Conservation (phyloP, 2,888 invertebrate genomes). For the Polia nebulosa region DNA sequence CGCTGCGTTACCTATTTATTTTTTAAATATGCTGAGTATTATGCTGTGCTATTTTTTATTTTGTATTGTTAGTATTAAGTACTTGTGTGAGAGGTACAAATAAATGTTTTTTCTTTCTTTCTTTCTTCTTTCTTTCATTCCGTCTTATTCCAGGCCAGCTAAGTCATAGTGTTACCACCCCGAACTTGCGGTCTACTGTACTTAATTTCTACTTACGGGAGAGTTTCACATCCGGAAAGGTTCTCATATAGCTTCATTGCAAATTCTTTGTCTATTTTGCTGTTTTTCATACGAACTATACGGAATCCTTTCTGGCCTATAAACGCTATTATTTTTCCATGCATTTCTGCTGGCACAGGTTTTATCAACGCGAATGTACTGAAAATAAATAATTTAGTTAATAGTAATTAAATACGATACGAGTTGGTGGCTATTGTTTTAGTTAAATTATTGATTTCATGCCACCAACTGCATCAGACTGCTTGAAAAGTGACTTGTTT, state of each 20-base stretch:
- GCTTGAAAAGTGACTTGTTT: no score
- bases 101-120: no score
- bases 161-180: neutral
- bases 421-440: no score
- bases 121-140: no score
- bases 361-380: conserved; percentile 96
- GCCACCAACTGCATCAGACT: no score
- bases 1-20: no score
- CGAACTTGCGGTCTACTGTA: neutral
- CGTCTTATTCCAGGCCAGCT: no score
- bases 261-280: conserved; percentile 92
- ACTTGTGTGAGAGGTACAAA: no score
- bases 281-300: conserved; percentile 94
- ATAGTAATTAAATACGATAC: neutral
- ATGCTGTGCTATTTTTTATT: no score
- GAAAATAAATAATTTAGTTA: conserved; percentile 50
- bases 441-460: no score
- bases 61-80: no score
- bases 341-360: conserved; percentile 92
- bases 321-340: conserved; percentile 94
- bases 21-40: no score
- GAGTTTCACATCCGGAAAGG: conserved; percentile 90
- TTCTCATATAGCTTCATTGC: conserved; percentile 92
- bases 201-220: conserved; percentile 91
- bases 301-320: conserved; percentile 92